These are phyloP conservation scores for Acanthosoma haemorrhoidale DNA, from an alignment of 2,888 invertebrate species.

Conservation along the genomic window DNA sequence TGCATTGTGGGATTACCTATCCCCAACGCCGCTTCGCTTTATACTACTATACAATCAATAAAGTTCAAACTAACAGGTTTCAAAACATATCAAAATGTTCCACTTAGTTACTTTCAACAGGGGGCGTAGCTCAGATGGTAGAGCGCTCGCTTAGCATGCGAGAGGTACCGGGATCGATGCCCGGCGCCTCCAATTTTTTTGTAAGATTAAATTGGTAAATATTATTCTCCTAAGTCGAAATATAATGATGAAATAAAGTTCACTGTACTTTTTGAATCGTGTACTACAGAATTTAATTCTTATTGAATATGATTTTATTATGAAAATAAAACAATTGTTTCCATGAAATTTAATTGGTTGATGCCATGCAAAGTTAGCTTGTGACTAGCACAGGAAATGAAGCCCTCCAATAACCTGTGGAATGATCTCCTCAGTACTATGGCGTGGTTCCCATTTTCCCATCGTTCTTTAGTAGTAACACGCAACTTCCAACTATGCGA, in stretches of 20 bases:
- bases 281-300: too few species aligned
- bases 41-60: background rate
- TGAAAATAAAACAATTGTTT: too few species aligned
- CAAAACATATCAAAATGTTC: background rate
- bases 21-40: background rate
- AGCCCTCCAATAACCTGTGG: background rate
- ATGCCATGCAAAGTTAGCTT: too few species aligned
- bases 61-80: background rate
- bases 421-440: too few species aligned
- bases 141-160: constrained; percentile 56
- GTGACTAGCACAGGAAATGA: background rate
- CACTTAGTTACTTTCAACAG: constrained; percentile 16
- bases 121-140: constrained; percentile 53
- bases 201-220: background rate
- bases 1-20: background rate
- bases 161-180: constrained; percentile 56
- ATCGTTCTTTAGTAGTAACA: too few species aligned
- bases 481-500: too few species aligned
- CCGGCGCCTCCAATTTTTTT: constrained; percentile 45
- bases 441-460: too few species aligned
- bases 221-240: too few species aligned
- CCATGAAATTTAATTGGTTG: too few species aligned
- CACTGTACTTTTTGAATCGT: too few species aligned
- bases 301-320: too few species aligned
- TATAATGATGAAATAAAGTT: too few species aligned